Conservation (phyloP, 2,113 vertebrate species). For the Hippopotamus amphibius region DNA sequence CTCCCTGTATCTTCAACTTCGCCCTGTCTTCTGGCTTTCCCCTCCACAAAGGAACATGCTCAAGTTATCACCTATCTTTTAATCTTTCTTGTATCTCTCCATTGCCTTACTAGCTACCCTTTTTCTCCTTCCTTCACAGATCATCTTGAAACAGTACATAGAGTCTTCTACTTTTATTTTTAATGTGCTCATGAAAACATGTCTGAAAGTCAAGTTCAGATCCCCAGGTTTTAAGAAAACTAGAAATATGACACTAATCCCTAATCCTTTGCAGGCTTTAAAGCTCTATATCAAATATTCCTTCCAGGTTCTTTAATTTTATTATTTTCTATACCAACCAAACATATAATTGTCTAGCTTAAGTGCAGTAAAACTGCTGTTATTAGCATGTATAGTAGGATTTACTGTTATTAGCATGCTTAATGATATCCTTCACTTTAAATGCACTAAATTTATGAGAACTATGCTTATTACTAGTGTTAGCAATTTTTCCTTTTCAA, state of each 20-base stretch:
- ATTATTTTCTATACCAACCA: background rate
- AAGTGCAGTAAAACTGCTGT: background rate
- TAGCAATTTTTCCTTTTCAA: background rate
- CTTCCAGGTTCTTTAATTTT: slow-evolving; percentile 46
- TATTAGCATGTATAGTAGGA: background rate
- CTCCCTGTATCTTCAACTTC: background rate
- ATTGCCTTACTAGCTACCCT: background rate
- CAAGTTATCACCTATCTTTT: background rate
- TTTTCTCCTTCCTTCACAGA: background rate
- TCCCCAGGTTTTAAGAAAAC: slow-evolving; percentile 32
- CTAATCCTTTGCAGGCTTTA: background rate
- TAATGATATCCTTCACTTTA: background rate
- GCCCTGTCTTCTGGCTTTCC: background rate
- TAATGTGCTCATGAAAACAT: slow-evolving; percentile 38
- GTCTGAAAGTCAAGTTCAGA: slow-evolving; percentile 29
- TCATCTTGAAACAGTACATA: background rate
- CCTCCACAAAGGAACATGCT: background rate
- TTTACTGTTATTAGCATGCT: background rate
- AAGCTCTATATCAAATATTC: background rate
- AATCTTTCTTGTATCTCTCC: background rate
- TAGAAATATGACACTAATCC: background rate
- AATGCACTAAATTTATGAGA: slow-evolving; percentile 14
- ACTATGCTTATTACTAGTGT: background rate
- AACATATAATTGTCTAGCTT: background rate
- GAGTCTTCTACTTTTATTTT: background rate